phyloP scores from a whole-genome alignment of 2,113 vertebrate genomes.

The Hypomesus transpacificus region DNA sequence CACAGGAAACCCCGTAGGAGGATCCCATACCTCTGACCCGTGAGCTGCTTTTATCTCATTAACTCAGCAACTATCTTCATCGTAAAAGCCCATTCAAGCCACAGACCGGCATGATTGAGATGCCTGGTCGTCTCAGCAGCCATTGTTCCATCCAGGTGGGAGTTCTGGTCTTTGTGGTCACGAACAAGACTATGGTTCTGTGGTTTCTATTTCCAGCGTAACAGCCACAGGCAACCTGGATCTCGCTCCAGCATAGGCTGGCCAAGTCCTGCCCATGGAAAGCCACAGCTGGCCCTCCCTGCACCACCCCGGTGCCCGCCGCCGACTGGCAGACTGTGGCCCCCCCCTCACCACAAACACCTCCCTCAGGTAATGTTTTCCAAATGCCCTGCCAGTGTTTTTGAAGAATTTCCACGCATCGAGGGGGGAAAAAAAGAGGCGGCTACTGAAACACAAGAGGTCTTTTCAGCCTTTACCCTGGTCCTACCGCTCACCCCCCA shows the following conservation, averaged over 20 bases:
- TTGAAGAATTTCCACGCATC: background rate
- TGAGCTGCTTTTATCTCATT: too few species aligned
- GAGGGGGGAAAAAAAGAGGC: background rate
- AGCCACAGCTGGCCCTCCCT: constrained; percentile 11
- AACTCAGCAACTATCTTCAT: constrained; percentile 5
- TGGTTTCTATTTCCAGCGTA: background rate
- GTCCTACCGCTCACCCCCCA: constrained; percentile 12
- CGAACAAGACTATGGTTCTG: background rate
- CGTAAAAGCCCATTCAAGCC: constrained; percentile 31
- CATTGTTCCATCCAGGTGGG: constrained; percentile 43
- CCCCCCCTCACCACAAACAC: background rate
- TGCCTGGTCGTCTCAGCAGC: constrained; percentile 51
- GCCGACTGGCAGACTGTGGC: background rate
- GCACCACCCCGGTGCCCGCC: constrained; percentile 5
- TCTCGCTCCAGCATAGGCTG: background rate
- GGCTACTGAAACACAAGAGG: constrained; percentile 37
- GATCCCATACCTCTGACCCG: constrained; percentile 8
- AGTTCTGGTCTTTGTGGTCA: constrained; percentile 2
- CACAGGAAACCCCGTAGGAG: constrained; percentile 10
- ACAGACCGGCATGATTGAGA: constrained; percentile 40
- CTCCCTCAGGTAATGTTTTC: constrained; percentile 34
- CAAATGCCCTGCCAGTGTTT: constrained; percentile 32
- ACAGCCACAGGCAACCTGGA: constrained; percentile 1
- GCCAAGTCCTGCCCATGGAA: background rate
- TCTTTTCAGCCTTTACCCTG: constrained; percentile 41